These are phyloP conservation scores for Turdus rufiventris DNA, from an alignment of 2,113 vertebrate genomes.

Conservation along the genomic window DNA sequence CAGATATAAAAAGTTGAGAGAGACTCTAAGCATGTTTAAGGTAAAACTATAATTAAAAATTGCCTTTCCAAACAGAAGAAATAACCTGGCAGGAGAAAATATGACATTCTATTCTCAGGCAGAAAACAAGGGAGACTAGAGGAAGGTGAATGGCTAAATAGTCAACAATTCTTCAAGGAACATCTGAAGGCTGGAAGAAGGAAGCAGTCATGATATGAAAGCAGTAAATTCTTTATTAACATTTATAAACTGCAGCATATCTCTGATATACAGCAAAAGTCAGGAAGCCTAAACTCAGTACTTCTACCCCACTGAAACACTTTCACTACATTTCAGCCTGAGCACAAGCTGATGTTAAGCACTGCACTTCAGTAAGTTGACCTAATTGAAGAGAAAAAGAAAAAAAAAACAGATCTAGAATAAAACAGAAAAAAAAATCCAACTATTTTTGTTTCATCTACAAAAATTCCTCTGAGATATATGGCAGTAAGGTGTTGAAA, in stretches of 20 bases:
- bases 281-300: neutral
- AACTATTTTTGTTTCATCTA: neutral
- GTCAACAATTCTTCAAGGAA: neutral
- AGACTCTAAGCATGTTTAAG: neutral
- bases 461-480: neutral
- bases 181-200: neutral
- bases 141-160: neutral
- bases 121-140: neutral
- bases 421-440: fast-evolving
- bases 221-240: neutral
- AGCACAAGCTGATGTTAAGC: neutral
- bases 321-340: neutral
- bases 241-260: neutral
- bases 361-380: neutral
- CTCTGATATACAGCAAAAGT: neutral
- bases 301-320: neutral
- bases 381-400: neutral
- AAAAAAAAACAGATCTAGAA: neutral
- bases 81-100: neutral
- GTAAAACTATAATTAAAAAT: neutral
- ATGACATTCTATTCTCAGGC: neutral
- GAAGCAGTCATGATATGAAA: neutral
- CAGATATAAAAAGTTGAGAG: neutral
- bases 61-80: neutral
- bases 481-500: neutral